Evolutionary conservation across 2,797 vertebrate species (phyloP).

Genomic region (Pogoniulus pusillus): DNA sequence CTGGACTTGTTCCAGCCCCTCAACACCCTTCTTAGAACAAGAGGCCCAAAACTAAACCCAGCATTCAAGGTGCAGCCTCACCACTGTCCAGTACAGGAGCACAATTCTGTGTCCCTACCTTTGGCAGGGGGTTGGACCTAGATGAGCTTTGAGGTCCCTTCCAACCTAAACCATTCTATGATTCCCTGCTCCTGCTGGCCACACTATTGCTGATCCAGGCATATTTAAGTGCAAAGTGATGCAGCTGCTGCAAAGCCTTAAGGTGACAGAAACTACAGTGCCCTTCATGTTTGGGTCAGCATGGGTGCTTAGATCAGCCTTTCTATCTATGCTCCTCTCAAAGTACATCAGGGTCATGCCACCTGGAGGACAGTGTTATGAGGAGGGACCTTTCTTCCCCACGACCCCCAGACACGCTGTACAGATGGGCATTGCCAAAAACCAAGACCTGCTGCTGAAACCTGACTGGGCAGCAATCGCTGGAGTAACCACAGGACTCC

Average conservation of each 20-base stretch:
- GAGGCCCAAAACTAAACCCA: too few species aligned
- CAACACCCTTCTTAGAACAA: too few species aligned
- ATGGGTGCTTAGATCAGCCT: accelerated
- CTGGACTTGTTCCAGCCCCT: too few species aligned
- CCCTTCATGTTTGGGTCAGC: neutral
- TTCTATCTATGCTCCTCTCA: neutral
- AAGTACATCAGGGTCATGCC: slow-evolving; percentile 88
- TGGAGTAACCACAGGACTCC: slow-evolving; percentile 76
- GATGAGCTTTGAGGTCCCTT: too few species aligned
- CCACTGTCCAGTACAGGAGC: too few species aligned
- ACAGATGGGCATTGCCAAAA: slow-evolving; percentile 83
- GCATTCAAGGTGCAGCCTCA: too few species aligned
- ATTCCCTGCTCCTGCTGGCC: too few species aligned
- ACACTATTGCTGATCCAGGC: too few species aligned
- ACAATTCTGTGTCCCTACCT: too few species aligned
- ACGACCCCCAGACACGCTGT: slow-evolving; percentile 80
- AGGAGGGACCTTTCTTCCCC: slow-evolving; percentile 84
- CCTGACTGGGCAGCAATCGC: slow-evolving; percentile 82
- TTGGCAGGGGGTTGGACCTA: too few species aligned
- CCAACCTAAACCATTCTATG: too few species aligned
- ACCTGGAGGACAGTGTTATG: slow-evolving; percentile 82
- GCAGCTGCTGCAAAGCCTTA: neutral
- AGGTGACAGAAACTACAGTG: neutral
- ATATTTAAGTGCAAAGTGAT: neutral
- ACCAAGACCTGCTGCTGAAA: slow-evolving; percentile 72